Conservation (phyloP, 2,113 vertebrate genomes). For the Bostrychus sinensis region DNA sequence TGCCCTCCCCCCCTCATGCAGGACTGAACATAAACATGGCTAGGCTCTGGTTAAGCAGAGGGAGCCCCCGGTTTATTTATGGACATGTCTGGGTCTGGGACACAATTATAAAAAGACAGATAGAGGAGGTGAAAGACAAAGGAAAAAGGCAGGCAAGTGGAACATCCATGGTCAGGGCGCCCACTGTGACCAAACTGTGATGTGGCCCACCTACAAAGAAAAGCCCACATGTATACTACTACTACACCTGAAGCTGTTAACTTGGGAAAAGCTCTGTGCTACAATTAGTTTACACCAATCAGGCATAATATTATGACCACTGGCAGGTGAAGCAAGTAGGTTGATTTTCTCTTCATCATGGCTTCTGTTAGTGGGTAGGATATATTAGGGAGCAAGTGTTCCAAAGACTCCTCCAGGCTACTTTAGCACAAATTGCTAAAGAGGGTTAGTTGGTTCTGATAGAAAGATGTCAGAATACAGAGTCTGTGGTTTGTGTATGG, state of each 20-base stretch:
- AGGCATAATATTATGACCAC: background rate
- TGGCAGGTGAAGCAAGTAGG: background rate
- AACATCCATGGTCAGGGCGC: constrained; percentile 25
- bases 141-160: constrained; percentile 30
- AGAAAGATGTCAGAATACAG: no score
- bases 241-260: background rate
- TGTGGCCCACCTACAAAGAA: constrained; percentile 58
- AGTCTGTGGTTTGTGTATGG: no score
- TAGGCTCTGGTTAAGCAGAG: constrained; percentile 61
- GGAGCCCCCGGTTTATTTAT: constrained; percentile 79
- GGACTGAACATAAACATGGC: constrained; percentile 75
- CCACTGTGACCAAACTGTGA: constrained; percentile 38
- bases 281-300: background rate
- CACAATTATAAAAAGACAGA: constrained; percentile 71
- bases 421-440: no score
- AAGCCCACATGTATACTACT: constrained; percentile 5
- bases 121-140: constrained; percentile 60
- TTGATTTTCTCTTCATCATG: no score
- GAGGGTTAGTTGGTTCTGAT: no score
- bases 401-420: no score
- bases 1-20: constrained; percentile 41
- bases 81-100: constrained; percentile 78
- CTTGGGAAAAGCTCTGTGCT: background rate
- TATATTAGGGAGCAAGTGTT: no score
- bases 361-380: no score